Percentiles rank a stretch among this genome's conserved stretches.
Evolutionary conservation across 2,797 vertebrate species (phyloP).

Genomic region (Poecilia gillii): DNA sequence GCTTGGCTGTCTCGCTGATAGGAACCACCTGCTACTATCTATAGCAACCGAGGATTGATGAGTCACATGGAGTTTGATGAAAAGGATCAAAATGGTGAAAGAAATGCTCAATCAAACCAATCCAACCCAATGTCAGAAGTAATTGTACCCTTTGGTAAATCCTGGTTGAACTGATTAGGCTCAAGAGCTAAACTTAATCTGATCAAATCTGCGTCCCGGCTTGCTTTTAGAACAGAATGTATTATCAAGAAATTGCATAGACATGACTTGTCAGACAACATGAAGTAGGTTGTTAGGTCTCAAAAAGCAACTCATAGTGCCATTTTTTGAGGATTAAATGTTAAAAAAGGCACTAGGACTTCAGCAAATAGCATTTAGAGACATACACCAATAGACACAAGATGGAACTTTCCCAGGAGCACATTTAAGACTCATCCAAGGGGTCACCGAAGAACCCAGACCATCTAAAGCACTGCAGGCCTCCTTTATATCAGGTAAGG

Average conservation of each 20-base stretch:
- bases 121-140: neutral
- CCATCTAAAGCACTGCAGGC: neutral
- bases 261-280: neutral
- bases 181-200: neutral
- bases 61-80: constrained; percentile 1
- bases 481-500: neutral
- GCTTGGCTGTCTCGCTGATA: neutral
- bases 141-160: neutral
- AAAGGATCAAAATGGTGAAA: neutral
- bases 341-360: neutral
- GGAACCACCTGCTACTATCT: neutral
- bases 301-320: neutral
- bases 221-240: neutral
- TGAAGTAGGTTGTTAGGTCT: neutral
- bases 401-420: neutral
- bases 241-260: neutral
- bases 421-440: neutral
- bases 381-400: neutral
- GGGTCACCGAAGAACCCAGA: neutral
- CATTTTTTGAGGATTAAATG: neutral
- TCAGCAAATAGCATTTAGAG: neutral
- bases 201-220: neutral
- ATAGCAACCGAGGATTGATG: neutral
- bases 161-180: neutral
- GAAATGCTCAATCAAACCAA: neutral